Conservation (phyloP, 2,113 vertebrate genomes). For the Percopsis transmontana region DNA sequence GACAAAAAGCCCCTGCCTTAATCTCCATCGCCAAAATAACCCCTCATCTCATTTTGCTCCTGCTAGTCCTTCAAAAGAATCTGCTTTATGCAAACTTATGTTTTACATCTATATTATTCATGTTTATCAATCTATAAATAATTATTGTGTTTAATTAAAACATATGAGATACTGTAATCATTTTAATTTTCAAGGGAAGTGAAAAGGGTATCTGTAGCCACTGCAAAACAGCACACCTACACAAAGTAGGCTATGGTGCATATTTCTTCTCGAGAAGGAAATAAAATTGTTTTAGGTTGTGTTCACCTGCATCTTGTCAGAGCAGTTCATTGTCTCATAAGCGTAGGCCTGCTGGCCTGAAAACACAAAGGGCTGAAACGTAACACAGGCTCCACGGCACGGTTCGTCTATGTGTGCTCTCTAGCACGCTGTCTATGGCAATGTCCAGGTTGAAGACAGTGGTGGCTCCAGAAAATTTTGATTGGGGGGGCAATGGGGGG, state of each 20-base stretch:
- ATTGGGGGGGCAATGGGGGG: too few species aligned
- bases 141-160: constrained; percentile 30
- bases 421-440: constrained; percentile 6
- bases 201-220: constrained; percentile 14
- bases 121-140: constrained; percentile 14
- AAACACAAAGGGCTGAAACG: constrained; percentile 57
- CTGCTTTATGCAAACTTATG: background rate
- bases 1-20: constrained; percentile 97
- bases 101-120: constrained; percentile 64
- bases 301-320: constrained; percentile 27
- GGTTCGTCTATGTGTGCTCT: constrained; percentile 17
- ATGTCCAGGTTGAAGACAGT: background rate
- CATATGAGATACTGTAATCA: background rate
- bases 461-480: too few species aligned
- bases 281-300: background rate
- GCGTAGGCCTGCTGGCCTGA: constrained; percentile 45
- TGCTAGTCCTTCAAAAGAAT: constrained; percentile 79
- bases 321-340: constrained; percentile 32
- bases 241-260: constrained; percentile 34
- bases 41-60: constrained; percentile 96
- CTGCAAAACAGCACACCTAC: background rate
- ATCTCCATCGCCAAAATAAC: constrained; percentile 91
- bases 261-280: background rate
- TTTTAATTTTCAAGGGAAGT: constrained; percentile 1
- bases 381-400: constrained; percentile 34